These are phyloP conservation scores for Semibalanus balanoides DNA, from an alignment of 1,140 invertebrate species.

Conservation along the genomic window DNA sequence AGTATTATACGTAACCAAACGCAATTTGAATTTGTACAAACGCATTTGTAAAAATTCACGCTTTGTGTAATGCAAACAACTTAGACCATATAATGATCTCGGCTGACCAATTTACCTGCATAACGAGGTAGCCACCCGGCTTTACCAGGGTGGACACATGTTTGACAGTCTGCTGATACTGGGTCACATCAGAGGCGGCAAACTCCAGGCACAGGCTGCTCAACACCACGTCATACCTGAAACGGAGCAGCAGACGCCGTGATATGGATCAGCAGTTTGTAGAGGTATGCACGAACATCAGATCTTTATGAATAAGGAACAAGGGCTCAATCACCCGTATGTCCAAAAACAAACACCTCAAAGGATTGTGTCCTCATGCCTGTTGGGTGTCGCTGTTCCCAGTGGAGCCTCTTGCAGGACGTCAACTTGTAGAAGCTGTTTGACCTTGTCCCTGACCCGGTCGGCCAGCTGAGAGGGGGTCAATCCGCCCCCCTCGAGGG, in stretches of 20 bases:
- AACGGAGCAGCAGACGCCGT: neutral
- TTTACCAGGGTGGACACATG: neutral
- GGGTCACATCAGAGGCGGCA: neutral
- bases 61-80: too few relatives aligned
- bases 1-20: too few relatives aligned
- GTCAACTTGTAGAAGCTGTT: neutral
- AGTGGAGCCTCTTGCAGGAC: neutral
- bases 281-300: too few relatives aligned
- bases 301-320: neutral
- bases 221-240: neutral
- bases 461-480: neutral
- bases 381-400: neutral
- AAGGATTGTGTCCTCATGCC: too few relatives aligned
- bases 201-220: neutral
- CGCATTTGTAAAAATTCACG: too few relatives aligned
- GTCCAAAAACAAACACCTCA: too few relatives aligned
- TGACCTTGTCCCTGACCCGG: neutral
- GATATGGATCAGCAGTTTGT: neutral
- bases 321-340: too few relatives aligned
- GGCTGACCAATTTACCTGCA: too few relatives aligned
- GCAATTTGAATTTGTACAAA: too few relatives aligned
- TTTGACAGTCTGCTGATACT: neutral
- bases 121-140: neutral
- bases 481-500: neutral
- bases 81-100: too few relatives aligned